phyloP scores from a whole-genome alignment of 2,113 vertebrate genomes.

The Entomyzon cyanotis region DNA sequence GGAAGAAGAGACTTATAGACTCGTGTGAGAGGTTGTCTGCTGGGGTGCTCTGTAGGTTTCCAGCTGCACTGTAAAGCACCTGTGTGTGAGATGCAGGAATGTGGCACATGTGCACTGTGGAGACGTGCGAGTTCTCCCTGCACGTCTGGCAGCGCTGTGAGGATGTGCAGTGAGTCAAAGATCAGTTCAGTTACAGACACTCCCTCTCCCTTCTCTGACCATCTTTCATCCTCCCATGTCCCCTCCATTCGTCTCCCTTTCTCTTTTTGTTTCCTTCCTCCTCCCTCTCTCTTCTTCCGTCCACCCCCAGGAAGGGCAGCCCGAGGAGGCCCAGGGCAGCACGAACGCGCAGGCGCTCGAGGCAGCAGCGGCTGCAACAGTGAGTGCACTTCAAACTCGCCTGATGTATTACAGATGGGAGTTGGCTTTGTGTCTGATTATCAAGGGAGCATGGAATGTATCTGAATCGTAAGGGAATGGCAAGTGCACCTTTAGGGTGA shows the following conservation, averaged over 20 bases:
- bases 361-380: slow-evolving; percentile 81
- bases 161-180: slow-evolving; percentile 41
- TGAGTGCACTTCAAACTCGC: slow-evolving; percentile 73
- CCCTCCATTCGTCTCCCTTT: slow-evolving; percentile 74
- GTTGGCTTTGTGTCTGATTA: neutral
- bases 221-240: slow-evolving; percentile 74
- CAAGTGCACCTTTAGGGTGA: slow-evolving; percentile 50
- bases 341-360: slow-evolving; percentile 76
- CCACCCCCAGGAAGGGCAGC: slow-evolving; percentile 79
- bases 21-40: neutral
- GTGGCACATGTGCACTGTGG: neutral
- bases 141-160: slow-evolving; percentile 51
- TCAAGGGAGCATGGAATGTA: slow-evolving; percentile 43
- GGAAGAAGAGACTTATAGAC: neutral
- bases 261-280: slow-evolving; percentile 64
- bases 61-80: neutral
- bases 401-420: slow-evolving; percentile 33
- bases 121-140: slow-evolving; percentile 21
- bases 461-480: slow-evolving; percentile 44
- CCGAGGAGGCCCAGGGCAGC: slow-evolving; percentile 76
- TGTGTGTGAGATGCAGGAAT: neutral
- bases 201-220: slow-evolving; percentile 80
- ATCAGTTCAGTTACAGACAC: slow-evolving; percentile 74
- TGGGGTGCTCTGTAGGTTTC: neutral
- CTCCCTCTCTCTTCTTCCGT: slow-evolving; percentile 71